These are phyloP conservation scores for Zapornia atra DNA, from an alignment of 2,113 vertebrate species.

Conservation along the genomic window DNA sequence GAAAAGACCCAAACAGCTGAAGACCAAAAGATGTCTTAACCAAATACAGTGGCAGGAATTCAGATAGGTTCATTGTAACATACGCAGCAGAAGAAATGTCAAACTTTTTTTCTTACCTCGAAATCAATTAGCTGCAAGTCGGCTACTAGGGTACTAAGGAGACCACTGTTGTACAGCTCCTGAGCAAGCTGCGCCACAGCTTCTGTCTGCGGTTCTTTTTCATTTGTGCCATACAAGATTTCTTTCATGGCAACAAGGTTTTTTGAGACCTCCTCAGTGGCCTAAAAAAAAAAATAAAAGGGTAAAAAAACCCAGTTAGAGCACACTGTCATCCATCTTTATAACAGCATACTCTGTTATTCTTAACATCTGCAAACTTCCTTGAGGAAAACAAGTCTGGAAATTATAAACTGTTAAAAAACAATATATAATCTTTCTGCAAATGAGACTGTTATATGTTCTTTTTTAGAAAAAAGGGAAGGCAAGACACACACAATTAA, in stretches of 20 bases:
- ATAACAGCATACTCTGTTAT: background rate
- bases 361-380: background rate
- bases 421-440: background rate
- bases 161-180: slow-evolving; percentile 93
- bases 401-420: background rate
- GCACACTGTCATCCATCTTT: background rate
- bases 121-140: slow-evolving; percentile 95
- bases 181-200: slow-evolving; percentile 94
- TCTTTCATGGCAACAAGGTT: slow-evolving; percentile 96
- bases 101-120: slow-evolving; percentile 80
- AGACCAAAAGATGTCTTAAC: background rate
- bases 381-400: background rate
- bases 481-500: background rate
- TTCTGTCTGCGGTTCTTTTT: slow-evolving; percentile 92
- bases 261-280: slow-evolving; percentile 97
- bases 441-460: background rate
- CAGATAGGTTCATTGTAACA: background rate
- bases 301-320: background rate
- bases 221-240: slow-evolving; percentile 92
- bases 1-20: background rate
- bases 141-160: slow-evolving; percentile 88
- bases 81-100: background rate
- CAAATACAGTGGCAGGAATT: background rate
- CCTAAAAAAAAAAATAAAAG: slow-evolving; percentile 70
- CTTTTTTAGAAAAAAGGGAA: background rate